Conservation (phyloP, 2,113 vertebrate species). For the Neotoma lepida region DNA sequence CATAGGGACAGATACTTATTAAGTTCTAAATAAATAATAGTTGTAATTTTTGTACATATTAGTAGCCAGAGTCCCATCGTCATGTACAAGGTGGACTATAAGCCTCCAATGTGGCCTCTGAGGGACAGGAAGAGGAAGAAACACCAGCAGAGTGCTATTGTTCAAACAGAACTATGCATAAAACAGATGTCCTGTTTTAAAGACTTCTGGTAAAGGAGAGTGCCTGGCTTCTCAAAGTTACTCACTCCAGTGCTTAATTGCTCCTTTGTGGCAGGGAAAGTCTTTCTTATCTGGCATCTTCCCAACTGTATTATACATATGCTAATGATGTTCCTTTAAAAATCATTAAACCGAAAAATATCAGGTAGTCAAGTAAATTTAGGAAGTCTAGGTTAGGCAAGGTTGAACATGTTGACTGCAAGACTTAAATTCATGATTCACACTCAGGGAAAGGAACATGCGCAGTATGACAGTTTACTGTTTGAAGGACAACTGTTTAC, state of each 20-base stretch:
- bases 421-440: neutral
- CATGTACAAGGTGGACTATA: slow-evolving; percentile 49
- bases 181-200: slow-evolving; percentile 75
- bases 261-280: slow-evolving; percentile 59
- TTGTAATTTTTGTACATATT: neutral
- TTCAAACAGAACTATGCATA: slow-evolving; percentile 66
- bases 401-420: neutral
- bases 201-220: slow-evolving; percentile 57
- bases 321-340: slow-evolving; percentile 51
- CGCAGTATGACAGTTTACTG: neutral
- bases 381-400: slow-evolving; percentile 17
- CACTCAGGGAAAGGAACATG: neutral
- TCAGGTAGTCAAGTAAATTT: slow-evolving; percentile 44
- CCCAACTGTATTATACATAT: slow-evolving; percentile 29
- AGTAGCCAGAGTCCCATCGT: neutral
- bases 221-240: neutral
- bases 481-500: neutral
- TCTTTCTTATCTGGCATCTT: slow-evolving; percentile 46
- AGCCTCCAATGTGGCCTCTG: slow-evolving; percentile 4
- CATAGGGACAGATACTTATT: neutral
- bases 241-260: slow-evolving; percentile 40
- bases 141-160: slow-evolving; percentile 65
- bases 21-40: neutral
- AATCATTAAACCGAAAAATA: slow-evolving; percentile 47
- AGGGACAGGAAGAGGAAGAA: slow-evolving; percentile 76